Evolutionary conservation across 2,888 invertebrate species (phyloP), one percentile per base, ranked within the genome.

Genomic region (Caradrina kadenii): DNA sequence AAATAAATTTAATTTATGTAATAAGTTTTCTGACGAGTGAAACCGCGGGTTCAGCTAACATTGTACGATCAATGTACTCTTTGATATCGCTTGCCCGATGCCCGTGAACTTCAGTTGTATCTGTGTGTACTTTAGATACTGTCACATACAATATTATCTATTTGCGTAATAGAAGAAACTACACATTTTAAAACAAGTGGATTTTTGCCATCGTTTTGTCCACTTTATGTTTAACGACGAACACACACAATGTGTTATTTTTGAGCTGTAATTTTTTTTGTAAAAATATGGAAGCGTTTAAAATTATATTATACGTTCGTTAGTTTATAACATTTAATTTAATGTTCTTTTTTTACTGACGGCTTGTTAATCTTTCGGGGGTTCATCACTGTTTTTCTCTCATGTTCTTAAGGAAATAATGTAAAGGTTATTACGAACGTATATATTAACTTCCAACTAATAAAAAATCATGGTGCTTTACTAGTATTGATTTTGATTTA

Each of bases 61-160:
- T 42, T 39, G 21, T 63, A 63, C 77, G 84, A 86, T 82, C 78
- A 82, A 82, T 80, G 82, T 80, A 76, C 80, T 76, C 68, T 70
- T 68, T 81, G 81, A 63, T 79, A 69, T 76, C 72, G 59, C 49
- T 60, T 60, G 61, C 21, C 50, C 53, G 50, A 19, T 73, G 74
- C 50, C 85, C 83, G 59, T 86, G 82, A 85, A 85, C 83, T 85
- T 77, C 68, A 66, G 53, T 22, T 63, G 80, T 76, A 76, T 81
- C 78, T 81, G 69, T 78, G 64, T 31, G 31, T 64, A 63, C 67
- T 73, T 59, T 68, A 74, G 72, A 78, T 76, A 80, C 68, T 79
- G 83, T 84, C 77, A 82, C 76, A 80, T 35, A 65, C 49, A 69
- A 22, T 72, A 62, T 78, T 78, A 78, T 84, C 78, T 69, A 54